Evolutionary conservation across 2,797 vertebrate genomes (phyloP), one percentile per base, ranked within the genome.

Genomic region (Triplophysa yarkandensis): DNA sequence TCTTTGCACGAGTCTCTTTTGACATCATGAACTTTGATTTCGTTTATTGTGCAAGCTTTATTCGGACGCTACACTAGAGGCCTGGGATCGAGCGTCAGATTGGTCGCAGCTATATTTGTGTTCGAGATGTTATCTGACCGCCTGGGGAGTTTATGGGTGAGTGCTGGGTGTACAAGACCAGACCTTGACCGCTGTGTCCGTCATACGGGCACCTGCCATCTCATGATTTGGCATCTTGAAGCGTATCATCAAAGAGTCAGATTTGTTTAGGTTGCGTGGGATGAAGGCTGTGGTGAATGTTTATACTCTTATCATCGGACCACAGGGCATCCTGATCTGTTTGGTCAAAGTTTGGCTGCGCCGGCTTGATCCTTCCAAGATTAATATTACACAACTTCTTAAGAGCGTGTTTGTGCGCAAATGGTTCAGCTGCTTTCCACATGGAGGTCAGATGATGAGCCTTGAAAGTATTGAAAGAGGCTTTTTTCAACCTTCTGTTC

Each of bases 401-500:
- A 21, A 23, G n/a, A 32, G 19, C 2, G 5, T 14, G 5, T 16
- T 21, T 27, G 9, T 62, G 10, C 13, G 46, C 43, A 34, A 55
- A 50, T 3, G 9, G 9, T 48, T 55, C 41, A 48, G 50, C 10
- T 25, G 63, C 25, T 28, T 55, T 46, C 4, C 77, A 81, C 72
- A 81, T 74, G 69, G 36, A 14, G 52, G 61, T 80, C 82, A 78
- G 65, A 81, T 81, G 82, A 81, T 78, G 25, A 52, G n/a, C 52
- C 6, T 17, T 48, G 36, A 65, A 55, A 23, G 13, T n/a, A 39
- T 64, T 17, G 5, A 60, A 55, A 76, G 39, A 64, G 14, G 19
- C 65, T 28, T 46, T 50, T 62, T 46, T 16, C n/a, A 13, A 44
- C 39, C 44, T 72, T 69, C 68, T 48, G 52, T 70, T 48, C 46